Conservation (phyloP, 2,888 invertebrate species). For the Busseola fusca region DNA sequence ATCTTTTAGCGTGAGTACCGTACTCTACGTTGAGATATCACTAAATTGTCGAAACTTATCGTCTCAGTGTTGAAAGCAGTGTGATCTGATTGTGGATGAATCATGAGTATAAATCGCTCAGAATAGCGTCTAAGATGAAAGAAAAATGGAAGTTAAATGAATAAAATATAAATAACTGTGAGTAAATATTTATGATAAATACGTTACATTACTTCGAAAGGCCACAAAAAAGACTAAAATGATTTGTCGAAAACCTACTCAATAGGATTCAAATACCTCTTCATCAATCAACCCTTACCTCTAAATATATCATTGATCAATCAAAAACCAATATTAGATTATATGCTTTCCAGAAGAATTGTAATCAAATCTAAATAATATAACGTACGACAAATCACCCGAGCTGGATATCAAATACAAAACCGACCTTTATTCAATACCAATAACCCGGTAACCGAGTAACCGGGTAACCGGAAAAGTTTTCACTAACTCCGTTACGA, state of each 20-base stretch:
- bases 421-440: constrained; percentile 50
- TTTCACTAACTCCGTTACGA: constrained; percentile 56
- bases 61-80: no score
- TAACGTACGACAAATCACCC: constrained; percentile 10
- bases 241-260: not conserved
- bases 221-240: not conserved
- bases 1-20: no score
- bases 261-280: not conserved
- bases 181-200: no score
- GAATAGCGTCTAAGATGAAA: no score
- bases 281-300: not conserved
- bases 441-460: constrained; percentile 43
- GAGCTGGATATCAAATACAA: constrained; percentile 29
- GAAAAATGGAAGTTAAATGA: no score
- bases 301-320: not conserved
- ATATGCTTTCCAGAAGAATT: not conserved
- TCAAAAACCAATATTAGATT: not conserved
- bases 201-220: not conserved
- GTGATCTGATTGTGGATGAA: no score
- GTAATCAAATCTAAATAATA: not conserved
- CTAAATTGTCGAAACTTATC: no score
- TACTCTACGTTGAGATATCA: no score
- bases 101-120: no score
- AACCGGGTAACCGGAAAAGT: constrained; percentile 51
- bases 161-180: no score